Evolutionary conservation across 2,888 invertebrate genomes (phyloP).

Genomic region (Dastarcus helophoroides): DNA sequence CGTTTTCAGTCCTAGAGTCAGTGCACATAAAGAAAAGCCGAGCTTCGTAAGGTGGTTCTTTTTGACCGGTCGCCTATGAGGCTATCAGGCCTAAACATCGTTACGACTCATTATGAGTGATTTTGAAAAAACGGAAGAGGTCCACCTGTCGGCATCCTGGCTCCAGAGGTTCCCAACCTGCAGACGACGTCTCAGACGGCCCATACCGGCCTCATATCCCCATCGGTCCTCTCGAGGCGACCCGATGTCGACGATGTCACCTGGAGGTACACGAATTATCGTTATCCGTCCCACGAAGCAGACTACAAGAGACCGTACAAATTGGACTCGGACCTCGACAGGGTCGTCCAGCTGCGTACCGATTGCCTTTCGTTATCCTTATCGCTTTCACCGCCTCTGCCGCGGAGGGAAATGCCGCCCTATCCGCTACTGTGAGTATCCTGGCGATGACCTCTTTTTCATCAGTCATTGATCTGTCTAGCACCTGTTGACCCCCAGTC

Average conservation of each 20-base stretch:
- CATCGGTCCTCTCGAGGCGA: conserved; percentile 11
- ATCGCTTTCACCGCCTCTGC: conserved; percentile 26
- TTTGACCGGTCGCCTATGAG: conserved; percentile 6
- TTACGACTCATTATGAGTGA: conserved; percentile 11
- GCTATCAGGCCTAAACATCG: conserved; percentile 3
- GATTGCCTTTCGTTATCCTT: conserved; percentile 31
- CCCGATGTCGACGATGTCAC: conserved; percentile 11
- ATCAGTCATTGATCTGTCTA: conserved; percentile 2
- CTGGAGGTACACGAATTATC: conserved; percentile 8
- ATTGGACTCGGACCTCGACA: conserved; percentile 13
- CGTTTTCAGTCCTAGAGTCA: neutral
- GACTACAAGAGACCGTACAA: conserved; percentile 9
- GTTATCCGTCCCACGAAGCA: conserved; percentile 2
- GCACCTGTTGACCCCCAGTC: neutral
- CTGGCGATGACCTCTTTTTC: conserved; percentile 3
- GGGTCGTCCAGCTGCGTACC: conserved; percentile 19
- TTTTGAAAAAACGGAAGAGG: conserved; percentile 7
- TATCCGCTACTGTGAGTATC: conserved; percentile 26
- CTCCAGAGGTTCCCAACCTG: conserved; percentile 33
- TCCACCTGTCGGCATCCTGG: conserved; percentile 32
- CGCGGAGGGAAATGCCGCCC: conserved; percentile 23
- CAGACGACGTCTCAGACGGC: conserved; percentile 19
- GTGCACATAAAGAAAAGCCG: neutral
- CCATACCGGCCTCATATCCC: conserved; percentile 10
- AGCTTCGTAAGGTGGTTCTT: conserved; percentile 1